phyloP scores from a whole-genome alignment of 2,113 vertebrate genomes.

The Glaucidium brasilianum region DNA sequence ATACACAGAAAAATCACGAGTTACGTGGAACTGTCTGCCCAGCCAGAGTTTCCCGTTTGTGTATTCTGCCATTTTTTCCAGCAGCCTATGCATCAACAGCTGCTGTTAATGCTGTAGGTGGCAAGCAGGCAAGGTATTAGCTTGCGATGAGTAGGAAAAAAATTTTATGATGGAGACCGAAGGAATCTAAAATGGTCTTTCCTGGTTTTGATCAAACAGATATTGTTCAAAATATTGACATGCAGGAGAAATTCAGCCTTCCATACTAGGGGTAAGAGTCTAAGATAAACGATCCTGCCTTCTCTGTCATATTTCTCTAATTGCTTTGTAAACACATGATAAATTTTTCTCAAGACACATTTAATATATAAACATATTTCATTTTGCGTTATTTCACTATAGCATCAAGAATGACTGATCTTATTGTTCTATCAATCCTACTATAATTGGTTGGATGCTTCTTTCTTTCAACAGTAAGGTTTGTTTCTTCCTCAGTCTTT shows the following conservation, averaged over 20 bases:
- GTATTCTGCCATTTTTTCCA: neutral
- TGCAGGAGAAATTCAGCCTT: neutral
- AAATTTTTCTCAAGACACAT: neutral
- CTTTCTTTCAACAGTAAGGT: neutral
- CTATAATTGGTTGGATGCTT: neutral
- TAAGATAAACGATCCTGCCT: neutral
- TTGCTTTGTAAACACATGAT: neutral
- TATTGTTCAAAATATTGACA: neutral
- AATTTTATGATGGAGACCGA: neutral
- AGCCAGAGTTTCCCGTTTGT: neutral
- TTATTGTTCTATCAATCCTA: neutral
- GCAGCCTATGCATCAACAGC: neutral
- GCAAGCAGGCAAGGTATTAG: neutral
- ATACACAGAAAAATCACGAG: neutral
- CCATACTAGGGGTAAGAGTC: neutral
- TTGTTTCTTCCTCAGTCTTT: neutral
- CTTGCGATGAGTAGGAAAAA: neutral
- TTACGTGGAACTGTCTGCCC: neutral
- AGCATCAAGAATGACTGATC: neutral
- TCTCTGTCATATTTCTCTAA: neutral
- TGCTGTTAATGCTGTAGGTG: neutral
- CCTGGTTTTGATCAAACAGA: neutral
- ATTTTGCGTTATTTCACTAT: neutral
- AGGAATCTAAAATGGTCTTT: neutral
- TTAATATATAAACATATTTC: neutral